Conservation (phyloP, 2,797 vertebrate species). For the Crypturellus tataupa region DNA sequence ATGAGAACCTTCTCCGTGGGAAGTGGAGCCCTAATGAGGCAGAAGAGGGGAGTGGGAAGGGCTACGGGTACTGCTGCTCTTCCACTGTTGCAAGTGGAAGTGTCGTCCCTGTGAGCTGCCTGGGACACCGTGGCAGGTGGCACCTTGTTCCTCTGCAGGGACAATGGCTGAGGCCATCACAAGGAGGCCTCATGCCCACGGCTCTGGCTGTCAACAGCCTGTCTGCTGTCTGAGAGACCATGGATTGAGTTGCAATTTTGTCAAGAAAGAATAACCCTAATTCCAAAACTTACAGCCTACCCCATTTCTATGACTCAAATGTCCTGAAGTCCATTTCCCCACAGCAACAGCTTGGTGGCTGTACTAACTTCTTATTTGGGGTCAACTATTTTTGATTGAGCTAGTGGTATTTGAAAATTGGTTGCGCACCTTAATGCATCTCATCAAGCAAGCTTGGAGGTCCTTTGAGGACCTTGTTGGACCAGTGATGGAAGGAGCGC, state of each 20-base stretch:
- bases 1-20: background rate
- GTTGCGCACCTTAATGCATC: background rate
- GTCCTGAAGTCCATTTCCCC: background rate
- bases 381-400: background rate
- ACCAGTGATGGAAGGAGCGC: background rate
- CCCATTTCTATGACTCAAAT: background rate
- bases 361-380: too few species aligned
- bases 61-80: background rate
- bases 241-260: background rate
- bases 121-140: background rate
- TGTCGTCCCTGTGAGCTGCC: fast-evolving
- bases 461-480: background rate
- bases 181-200: background rate
- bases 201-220: background rate
- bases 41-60: background rate
- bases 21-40: background rate
- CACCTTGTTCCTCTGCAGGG: background rate
- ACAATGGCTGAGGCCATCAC: background rate
- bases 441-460: background rate
- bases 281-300: background rate
- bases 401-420: background rate
- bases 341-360: background rate
- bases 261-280: fast-evolving
- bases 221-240: background rate
- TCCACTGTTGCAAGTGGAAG: background rate